These are phyloP conservation scores for Phocoena sinus DNA, from an alignment of 2,113 vertebrate genomes.

Conservation along the genomic window DNA sequence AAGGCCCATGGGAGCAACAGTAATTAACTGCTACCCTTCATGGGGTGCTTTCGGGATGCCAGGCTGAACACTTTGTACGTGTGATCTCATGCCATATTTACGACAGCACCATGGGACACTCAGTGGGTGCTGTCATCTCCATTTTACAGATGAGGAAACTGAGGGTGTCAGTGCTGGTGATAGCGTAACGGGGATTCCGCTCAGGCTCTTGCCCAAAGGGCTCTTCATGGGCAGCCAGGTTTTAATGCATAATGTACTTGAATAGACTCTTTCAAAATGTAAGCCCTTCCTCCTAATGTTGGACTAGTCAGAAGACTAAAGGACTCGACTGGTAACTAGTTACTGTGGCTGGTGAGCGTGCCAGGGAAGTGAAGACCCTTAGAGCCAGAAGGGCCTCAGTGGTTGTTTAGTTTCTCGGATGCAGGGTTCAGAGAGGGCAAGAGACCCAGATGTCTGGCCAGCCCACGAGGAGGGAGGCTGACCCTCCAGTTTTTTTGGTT, in stretches of 20 bases:
- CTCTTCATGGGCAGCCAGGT: neutral
- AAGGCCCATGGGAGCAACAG: neutral
- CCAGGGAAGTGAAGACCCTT: neutral
- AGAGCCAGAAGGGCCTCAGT: neutral
- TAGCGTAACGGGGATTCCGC: neutral
- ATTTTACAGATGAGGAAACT: neutral
- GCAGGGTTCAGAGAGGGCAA: neutral
- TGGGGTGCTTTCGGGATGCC: neutral
- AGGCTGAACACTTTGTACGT: neutral
- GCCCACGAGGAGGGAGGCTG: neutral
- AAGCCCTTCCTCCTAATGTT: neutral
- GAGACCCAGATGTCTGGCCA: neutral
- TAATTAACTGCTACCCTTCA: accelerated
- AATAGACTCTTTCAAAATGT: neutral
- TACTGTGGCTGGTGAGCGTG: neutral
- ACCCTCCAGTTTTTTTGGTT: neutral
- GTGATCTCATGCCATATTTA: neutral
- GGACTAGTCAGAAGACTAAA: neutral
- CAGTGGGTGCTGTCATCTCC: neutral
- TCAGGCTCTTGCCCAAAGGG: neutral
- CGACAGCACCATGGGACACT: neutral
- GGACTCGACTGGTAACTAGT: neutral
- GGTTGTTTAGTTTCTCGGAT: neutral
- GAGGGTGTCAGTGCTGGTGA: neutral
- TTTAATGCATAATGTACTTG: neutral